These are phyloP conservation scores for Plagodis pulveraria DNA, from an alignment of 2,888 invertebrate genomes.

Conservation along the genomic window DNA sequence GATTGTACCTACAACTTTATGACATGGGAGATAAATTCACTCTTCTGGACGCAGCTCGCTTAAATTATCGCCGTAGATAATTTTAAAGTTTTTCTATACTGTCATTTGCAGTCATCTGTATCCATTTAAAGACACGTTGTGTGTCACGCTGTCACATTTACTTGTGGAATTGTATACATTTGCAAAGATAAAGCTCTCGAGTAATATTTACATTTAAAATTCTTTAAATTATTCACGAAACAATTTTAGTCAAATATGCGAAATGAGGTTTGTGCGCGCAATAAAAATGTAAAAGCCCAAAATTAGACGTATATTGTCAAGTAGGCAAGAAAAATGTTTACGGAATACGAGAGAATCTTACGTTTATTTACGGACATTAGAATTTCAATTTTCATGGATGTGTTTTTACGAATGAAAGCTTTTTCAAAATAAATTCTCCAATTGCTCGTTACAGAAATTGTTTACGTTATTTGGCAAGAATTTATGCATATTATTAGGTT, in stretches of 20 bases:
- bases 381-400: slow-evolving; percentile 53
- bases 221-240: slow-evolving; percentile 39
- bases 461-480: slow-evolving; percentile 7
- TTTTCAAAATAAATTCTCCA: slow-evolving; percentile 45
- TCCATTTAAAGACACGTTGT: slow-evolving; percentile 14
- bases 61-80: neutral
- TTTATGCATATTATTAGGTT: no score
- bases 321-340: slow-evolving; percentile 50
- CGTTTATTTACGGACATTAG: slow-evolving; percentile 60
- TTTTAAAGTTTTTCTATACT: slow-evolving; percentile 14
- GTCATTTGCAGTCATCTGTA: slow-evolving; percentile 9
- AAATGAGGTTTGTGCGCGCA: slow-evolving; percentile 43
- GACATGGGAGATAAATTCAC: neutral
- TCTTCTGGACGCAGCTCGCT: neutral
- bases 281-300: slow-evolving; percentile 43
- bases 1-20: slow-evolving; percentile 2
- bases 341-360: slow-evolving; percentile 50
- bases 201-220: slow-evolving; percentile 32
- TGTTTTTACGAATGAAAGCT: slow-evolving; percentile 49
- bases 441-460: slow-evolving; percentile 43
- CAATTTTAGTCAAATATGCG: slow-evolving; percentile 39
- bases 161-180: slow-evolving; percentile 15
- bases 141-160: slow-evolving; percentile 1
- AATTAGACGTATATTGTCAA: slow-evolving; percentile 46
- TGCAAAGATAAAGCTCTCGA: slow-evolving; percentile 21